Evolutionary conservation across 2,797 vertebrate species (phyloP), one percentile per base, ranked within the genome.

Genomic region (Lithobates pipiens): DNA sequence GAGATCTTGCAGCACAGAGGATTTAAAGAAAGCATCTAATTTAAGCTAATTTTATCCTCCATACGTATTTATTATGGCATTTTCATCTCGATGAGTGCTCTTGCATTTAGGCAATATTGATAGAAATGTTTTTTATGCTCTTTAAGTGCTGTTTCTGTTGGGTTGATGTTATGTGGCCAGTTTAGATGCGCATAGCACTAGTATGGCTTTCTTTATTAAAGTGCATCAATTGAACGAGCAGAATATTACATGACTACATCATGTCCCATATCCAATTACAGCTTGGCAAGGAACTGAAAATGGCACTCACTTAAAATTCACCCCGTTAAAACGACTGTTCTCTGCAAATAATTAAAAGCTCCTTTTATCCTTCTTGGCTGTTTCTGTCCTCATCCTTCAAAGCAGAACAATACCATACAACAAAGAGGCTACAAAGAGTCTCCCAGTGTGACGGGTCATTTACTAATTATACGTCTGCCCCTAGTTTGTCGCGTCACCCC

Each of bases 271-370:
- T 73, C 23, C 79, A 63, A 74, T 74, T 50, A 74, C 25, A 46
- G 69, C 50, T 79, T 25, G 67, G 29, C 50, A 50, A 32, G 36
- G 65, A 73, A 18, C 54, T 84, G 46, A 54, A 68, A 8, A 61
- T 21, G 0, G 3, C 2, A 10, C 79, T 85, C 50, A 25, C 75
- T 88, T 83, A 84, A 89, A 88, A 88, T 88, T 0, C 54, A 71
- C 73, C 65, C 85, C 79, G 67, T 90, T 88, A 86, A 75, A 67
- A 85, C 34, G 72, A 90, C 85, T 88, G 86, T 90, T 73, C 39
- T 74, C 71, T 82, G 68, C 65, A 86, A 88, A 90, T 89, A 90
- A 91, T 92, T 90, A 87, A 88, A 83, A 88, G 16, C 87, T 16
- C 76, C 77, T 87, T 89, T 89, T 88, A 86, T 88, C 79, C 88